These are phyloP conservation scores for Littorina saxatilis DNA, from an alignment of 1,140 invertebrate genomes.

Conservation along the genomic window DNA sequence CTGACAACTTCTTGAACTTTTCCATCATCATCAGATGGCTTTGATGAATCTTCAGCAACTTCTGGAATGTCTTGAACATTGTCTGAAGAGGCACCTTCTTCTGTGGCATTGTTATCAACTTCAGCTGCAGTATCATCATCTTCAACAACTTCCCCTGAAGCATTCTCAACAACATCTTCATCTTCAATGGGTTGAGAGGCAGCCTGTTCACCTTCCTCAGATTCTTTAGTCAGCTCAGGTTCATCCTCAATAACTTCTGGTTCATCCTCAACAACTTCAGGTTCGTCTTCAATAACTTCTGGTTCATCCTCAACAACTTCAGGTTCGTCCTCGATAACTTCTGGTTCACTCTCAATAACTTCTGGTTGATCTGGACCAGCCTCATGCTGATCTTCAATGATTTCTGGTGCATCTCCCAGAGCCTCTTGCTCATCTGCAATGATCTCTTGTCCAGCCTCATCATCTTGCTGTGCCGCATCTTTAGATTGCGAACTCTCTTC, in stretches of 20 bases:
- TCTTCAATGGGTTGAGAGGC: no score
- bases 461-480: background rate
- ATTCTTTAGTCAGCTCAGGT: slow-evolving; percentile 45
- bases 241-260: background rate
- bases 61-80: no score
- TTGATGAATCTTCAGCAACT: no score
- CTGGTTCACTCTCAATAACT: slow-evolving; percentile 42
- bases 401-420: background rate
- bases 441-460: background rate
- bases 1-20: background rate
- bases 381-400: slow-evolving; percentile 24
- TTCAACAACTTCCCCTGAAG: slow-evolving; percentile 9
- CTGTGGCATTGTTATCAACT: slow-evolving; percentile 14
- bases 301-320: background rate
- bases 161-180: slow-evolving; percentile 3
- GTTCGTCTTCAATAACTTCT: slow-evolving; percentile 11
- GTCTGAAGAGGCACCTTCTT: background rate
- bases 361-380: slow-evolving; percentile 36
- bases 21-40: background rate
- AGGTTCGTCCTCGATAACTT: background rate
- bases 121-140: slow-evolving; percentile 30
- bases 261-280: slow-evolving; percentile 1
- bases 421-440: background rate
- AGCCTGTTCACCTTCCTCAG: slow-evolving; percentile 4
- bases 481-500: background rate